Conservation (phyloP, 2,888 invertebrate species). For the Drosophila rubida region DNA sequence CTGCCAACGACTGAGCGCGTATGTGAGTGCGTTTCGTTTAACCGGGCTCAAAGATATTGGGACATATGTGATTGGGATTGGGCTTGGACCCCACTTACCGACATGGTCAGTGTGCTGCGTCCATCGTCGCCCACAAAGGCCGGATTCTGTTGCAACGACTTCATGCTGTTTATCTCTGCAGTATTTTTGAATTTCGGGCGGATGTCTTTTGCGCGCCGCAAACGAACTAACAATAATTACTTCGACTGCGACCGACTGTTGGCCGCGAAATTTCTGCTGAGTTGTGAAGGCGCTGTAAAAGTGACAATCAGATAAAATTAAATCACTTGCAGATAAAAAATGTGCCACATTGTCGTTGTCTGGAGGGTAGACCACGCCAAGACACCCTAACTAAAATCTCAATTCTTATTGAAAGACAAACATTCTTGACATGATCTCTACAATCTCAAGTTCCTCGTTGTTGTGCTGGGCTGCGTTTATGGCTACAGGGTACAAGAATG, state of each 20-base stretch:
- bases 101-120: slow-evolving; percentile 68
- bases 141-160: slow-evolving; percentile 77
- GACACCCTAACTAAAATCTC: not conserved
- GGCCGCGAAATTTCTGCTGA: slow-evolving; percentile 20
- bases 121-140: slow-evolving; percentile 83
- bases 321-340: slow-evolving; percentile 39
- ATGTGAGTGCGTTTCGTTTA: slow-evolving; percentile 46
- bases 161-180: slow-evolving; percentile 37
- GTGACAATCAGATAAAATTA: slow-evolving; percentile 63
- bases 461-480: fast-evolving
- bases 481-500: slow-evolving; percentile 5
- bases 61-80: slow-evolving; percentile 33
- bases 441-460: not conserved
- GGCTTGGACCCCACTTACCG: slow-evolving; percentile 55
- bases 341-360: not conserved
- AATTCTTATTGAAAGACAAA: not conserved
- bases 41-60: slow-evolving; percentile 39
- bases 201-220: slow-evolving; percentile 37
- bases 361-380: not conserved
- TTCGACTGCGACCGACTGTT: slow-evolving; percentile 21
- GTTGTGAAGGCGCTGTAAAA: slow-evolving; percentile 50
- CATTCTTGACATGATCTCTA: not conserved
- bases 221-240: slow-evolving; percentile 35
- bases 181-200: slow-evolving; percentile 1
- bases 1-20: slow-evolving; percentile 44